A percentile compares a stretch with the other conserved stretches of the same genome.
These are phyloP conservation scores for Siniperca obscura DNA, from an alignment of 2,797 vertebrate species.

Conservation along the genomic window DNA sequence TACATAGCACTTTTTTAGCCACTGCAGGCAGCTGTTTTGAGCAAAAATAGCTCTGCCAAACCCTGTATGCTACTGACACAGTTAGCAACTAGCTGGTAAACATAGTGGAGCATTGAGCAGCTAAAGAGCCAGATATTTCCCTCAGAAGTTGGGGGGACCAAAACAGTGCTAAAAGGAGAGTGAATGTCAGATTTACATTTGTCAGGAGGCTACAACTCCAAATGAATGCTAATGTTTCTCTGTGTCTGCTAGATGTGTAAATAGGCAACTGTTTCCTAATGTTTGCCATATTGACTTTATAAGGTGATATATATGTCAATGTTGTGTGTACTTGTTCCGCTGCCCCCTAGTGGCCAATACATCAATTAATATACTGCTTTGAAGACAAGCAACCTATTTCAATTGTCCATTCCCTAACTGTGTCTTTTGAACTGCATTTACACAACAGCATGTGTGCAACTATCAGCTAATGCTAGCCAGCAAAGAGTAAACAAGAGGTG, in stretches of 20 bases:
- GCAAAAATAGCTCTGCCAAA: background rate
- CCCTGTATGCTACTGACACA: background rate
- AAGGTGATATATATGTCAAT: background rate
- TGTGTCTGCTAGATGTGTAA: background rate
- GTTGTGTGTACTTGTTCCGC: background rate
- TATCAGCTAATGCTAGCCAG: background rate
- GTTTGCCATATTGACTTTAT: background rate
- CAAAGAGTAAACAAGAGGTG: slow-evolving; percentile 9
- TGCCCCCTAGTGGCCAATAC: background rate
- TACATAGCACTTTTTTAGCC: background rate
- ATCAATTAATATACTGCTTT: background rate
- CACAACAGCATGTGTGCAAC: background rate
- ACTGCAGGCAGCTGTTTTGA: background rate
- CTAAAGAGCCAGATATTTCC: background rate
- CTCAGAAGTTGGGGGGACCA: background rate
- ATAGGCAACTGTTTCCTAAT: background rate
- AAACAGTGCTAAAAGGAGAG: background rate
- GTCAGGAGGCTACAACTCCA: background rate
- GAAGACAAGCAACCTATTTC: background rate
- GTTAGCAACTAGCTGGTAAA: background rate
- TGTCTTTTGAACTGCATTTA: background rate
- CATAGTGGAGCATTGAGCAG: background rate
- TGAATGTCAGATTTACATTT: background rate
- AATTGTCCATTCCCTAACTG: background rate
- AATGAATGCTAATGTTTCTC: slow-evolving; percentile 2